Percentiles rank a stretch among this genome's conserved stretches.
phyloP scores from a whole-genome alignment of 2,113 vertebrate genomes.

The Phyllostomus hastatus region DNA sequence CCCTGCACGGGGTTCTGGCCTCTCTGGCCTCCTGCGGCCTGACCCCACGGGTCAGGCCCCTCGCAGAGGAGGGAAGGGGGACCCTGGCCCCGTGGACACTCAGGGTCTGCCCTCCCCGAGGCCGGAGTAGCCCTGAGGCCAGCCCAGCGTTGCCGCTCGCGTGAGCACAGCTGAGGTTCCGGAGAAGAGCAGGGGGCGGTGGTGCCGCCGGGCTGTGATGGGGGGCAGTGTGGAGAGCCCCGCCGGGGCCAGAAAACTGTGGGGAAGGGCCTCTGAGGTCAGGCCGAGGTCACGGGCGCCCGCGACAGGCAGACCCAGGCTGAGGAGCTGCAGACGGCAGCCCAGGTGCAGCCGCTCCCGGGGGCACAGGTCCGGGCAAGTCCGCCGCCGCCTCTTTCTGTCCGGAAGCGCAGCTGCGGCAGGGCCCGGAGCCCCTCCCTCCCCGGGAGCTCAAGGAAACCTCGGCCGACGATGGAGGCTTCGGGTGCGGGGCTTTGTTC shows the following conservation, averaged over 20 bases:
- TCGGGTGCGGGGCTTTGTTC: background rate
- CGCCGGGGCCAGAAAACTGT: background rate
- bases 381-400: slow-evolving; percentile 38
- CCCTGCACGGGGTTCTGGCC: background rate
- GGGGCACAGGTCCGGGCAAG: slow-evolving; percentile 76
- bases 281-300: slow-evolving; percentile 62
- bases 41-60: background rate
- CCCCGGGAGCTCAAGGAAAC: background rate
- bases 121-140: background rate
- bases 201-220: background rate
- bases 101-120: rapidly evolving
- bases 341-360: slow-evolving; percentile 75
- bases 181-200: background rate
- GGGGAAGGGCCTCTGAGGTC: slow-evolving; percentile 62
- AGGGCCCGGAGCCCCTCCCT: background rate
- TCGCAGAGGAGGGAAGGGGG: no score
- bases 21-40: background rate
- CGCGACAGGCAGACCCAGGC: background rate
- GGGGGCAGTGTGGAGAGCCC: background rate
- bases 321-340: background rate
- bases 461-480: rapidly evolving
- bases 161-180: background rate
- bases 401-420: slow-evolving; percentile 74
- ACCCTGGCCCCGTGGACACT: background rate
- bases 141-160: background rate